Percentiles rank a stretch among this genome's conserved stretches.
These are phyloP conservation scores for Lordiphosa stackelbergi DNA, from an alignment of 1,140 invertebrate genomes.

Conservation along the genomic window DNA sequence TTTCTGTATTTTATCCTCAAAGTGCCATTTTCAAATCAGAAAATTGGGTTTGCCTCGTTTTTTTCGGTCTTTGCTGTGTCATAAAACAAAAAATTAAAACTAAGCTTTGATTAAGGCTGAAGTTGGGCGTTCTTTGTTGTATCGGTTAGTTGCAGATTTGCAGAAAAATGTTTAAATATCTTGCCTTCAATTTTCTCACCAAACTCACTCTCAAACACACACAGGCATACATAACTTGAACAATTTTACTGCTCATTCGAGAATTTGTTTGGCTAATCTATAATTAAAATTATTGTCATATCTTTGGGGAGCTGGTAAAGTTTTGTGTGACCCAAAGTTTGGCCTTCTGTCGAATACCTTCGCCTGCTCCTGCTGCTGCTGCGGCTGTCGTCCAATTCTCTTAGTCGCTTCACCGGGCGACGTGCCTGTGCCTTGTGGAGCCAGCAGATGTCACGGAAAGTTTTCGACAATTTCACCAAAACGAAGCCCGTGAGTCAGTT, in stretches of 20 bases:
- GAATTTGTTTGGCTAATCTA: conserved; percentile 55
- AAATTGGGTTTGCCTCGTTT: no score
- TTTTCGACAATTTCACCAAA: conserved; percentile 60
- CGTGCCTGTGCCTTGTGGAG: conserved; percentile 64
- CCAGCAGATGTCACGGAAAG: conserved; percentile 18
- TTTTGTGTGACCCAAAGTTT: conserved; percentile 32
- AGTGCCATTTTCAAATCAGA: no score
- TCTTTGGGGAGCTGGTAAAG: conserved; percentile 61
- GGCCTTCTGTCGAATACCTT: conserved; percentile 34
- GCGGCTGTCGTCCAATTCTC: conserved; percentile 14
- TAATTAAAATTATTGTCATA: conserved; percentile 68
- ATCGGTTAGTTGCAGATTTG: no score
- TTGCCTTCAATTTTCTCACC: no score
- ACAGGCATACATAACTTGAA: conserved; percentile 17
- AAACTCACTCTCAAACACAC: not conserved
- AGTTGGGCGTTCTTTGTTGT: no score
- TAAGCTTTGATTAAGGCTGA: no score
- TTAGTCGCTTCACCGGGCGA: conserved; percentile 15
- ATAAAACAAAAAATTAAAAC: no score
- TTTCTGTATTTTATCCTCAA: no score
- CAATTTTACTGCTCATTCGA: conserved; percentile 52
- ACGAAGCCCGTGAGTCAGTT: conserved; percentile 6
- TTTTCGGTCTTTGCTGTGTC: no score
- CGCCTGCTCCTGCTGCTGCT: conserved; percentile 32
- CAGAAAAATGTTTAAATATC: no score